Base-by-base conservation (phyloP, 2,888 invertebrate species). In the Oligia fasciuncula region DNA sequence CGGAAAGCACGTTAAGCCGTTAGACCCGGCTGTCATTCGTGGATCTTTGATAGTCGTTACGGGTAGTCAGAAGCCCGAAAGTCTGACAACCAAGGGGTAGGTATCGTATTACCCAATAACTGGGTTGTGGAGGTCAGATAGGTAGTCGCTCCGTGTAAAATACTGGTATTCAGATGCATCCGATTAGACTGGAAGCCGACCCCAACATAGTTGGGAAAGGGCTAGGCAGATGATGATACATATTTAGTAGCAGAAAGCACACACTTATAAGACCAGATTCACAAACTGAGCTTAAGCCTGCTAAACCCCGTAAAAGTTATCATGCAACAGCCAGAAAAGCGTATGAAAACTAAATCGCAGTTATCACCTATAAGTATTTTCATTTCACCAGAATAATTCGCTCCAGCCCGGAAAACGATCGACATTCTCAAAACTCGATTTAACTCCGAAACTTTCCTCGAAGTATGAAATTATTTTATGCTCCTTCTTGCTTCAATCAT, bases 381-480 rank as follows among this genome's bases (percentile, higher is more conserved):
- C 51, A 85, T 87, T 85, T 65, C 54, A 57, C 19, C 19, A 17
- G 43, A 76, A 70, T 78, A 65, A 73, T 79, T 76, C 67, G 46
- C 68, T 71, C 13, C 13, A 14, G 40, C 11, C 19, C 57, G 29
- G 60, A 65, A 75, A 77, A 73, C 43, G 62, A 66, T 81, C 60
- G 46, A 72, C 74, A 73, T 77, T 79, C 77, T 71, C 46, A 29
- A 86, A 87, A 83, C 71, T 73, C 63, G 70, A 87, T 79, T 85
- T 65, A 76, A 77, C 57, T 72, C 29, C 1, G 8, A 46, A 82
- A 82, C 73, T 79, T 85, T 74, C 35, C 43, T 23, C 43, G 66
- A 71, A 77, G 65, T 79, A 76, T 75, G 62, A 85, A 85, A 81
- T 81, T 74, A 75, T 81, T 87, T 85, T 72, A 76, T 79, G 57